These are phyloP conservation scores for Hemaris fuciformis DNA, from an alignment of 2,888 invertebrate species.

Conservation along the genomic window DNA sequence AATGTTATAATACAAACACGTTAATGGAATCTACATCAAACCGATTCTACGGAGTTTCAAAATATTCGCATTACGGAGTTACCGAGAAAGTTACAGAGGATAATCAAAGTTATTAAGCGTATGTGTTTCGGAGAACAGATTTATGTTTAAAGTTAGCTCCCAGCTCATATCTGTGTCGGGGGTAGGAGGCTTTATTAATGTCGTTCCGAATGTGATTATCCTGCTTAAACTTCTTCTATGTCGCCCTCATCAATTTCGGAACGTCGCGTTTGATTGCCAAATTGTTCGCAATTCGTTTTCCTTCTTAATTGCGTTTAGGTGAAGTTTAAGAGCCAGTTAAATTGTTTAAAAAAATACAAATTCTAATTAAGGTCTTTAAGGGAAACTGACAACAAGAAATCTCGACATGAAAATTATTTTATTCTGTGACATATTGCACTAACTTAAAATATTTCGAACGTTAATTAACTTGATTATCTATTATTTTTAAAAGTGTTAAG, in stretches of 20 bases:
- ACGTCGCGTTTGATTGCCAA: not conserved
- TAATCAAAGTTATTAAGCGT: constrained; percentile 9
- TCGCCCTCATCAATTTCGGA: not conserved
- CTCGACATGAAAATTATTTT: no score
- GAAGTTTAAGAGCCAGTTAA: no score
- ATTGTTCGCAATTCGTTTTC: not conserved
- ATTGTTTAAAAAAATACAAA: no score
- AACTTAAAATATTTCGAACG: no score
- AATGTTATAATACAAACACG: not conserved
- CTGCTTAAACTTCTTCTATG: not conserved
- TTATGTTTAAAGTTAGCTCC: constrained; percentile 3
- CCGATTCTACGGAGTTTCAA: not conserved
- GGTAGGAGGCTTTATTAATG: constrained; percentile 3
- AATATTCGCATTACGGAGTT: constrained; percentile 1
- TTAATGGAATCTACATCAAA: not conserved
- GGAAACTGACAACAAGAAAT: no score
- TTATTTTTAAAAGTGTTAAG: no score
- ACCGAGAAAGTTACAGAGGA: constrained; percentile 1
- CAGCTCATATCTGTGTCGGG: constrained; percentile 3
- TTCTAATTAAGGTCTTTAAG: no score
- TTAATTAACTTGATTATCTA: no score
- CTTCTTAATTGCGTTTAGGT: no score
- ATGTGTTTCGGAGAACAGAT: constrained; percentile 7
- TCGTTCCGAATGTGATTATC: not conserved
- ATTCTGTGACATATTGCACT: no score